A percentile compares a stretch with the other conserved stretches of the same genome.
Evolutionary conservation across 2,113 vertebrate genomes (phyloP).

Genomic region (Hyla sarda): DNA sequence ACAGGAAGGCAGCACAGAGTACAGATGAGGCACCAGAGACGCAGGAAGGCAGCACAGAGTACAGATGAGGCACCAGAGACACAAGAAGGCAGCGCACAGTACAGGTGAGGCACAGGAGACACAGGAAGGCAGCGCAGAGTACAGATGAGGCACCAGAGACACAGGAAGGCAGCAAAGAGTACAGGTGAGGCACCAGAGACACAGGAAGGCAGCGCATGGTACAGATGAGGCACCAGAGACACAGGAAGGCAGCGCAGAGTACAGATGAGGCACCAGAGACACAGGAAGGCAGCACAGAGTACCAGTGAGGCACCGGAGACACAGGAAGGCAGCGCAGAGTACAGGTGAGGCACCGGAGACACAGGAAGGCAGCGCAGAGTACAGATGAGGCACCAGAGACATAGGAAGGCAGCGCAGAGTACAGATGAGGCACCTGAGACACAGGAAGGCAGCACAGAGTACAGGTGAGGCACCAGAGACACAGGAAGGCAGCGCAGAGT

Average conservation of each 20-base stretch:
- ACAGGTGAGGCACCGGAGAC: slow-evolving; percentile 78
- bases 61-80: slow-evolving; percentile 78
- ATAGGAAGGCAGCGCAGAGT: slow-evolving; percentile 75
- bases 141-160: slow-evolving; percentile 78
- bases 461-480: slow-evolving; percentile 78
- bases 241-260: slow-evolving; percentile 75
- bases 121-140: slow-evolving; percentile 79
- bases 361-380: slow-evolving; percentile 75
- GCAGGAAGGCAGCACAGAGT: slow-evolving; percentile 75
- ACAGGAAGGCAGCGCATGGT: slow-evolving; percentile 75
- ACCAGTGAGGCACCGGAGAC: slow-evolving; percentile 77
- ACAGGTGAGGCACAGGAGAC: slow-evolving; percentile 77
- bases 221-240: slow-evolving; percentile 78
- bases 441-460: slow-evolving; percentile 75
- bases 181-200: slow-evolving; percentile 78
- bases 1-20: slow-evolving; percentile 75
- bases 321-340: slow-evolving; percentile 75
- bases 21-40: slow-evolving; percentile 78
- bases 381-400: slow-evolving; percentile 78
- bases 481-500: slow-evolving; percentile 75
- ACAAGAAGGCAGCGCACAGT: slow-evolving; percentile 66
- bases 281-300: slow-evolving; percentile 75
- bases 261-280: slow-evolving; percentile 78
- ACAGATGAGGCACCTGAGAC: slow-evolving; percentile 78
- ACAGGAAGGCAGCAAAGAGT: slow-evolving; percentile 75